phyloP scores from a whole-genome alignment of 1,140 invertebrate genomes.

The Parapsyche elsis region DNA sequence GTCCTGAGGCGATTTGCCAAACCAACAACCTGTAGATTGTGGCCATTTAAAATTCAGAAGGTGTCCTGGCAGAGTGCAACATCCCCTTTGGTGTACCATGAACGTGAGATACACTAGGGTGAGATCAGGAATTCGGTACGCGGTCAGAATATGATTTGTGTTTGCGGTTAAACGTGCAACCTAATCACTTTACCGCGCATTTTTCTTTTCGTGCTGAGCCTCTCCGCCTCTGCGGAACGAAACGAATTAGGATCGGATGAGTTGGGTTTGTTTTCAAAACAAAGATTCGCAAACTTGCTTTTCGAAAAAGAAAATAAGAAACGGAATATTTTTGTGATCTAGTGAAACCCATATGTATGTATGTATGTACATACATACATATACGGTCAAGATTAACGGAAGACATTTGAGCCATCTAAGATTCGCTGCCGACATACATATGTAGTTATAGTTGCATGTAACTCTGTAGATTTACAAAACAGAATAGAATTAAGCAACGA shows the following conservation, averaged over 20 bases:
- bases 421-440: too few species aligned
- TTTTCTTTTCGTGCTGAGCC: neutral
- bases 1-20: neutral
- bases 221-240: neutral
- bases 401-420: too few species aligned
- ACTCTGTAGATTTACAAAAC: too few species aligned
- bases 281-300: too few species aligned
- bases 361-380: too few species aligned
- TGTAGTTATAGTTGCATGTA: too few species aligned
- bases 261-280: neutral
- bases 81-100: neutral
- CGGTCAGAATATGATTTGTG: conserved; percentile 12
- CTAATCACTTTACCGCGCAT: conserved; percentile 11
- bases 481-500: too few species aligned
- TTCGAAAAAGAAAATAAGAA: too few species aligned
- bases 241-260: neutral
- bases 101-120: conserved; percentile 16
- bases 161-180: neutral
- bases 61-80: conserved; percentile 28
- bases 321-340: too few species aligned
- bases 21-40: conserved; percentile 33
- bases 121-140: conserved; percentile 27
- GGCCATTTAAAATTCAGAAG: conserved; percentile 33
- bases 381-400: too few species aligned
- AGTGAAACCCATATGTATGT: too few species aligned